These are phyloP conservation scores for Magallana ariakensis DNA, from an alignment of 1,140 invertebrate species.

Conservation along the genomic window DNA sequence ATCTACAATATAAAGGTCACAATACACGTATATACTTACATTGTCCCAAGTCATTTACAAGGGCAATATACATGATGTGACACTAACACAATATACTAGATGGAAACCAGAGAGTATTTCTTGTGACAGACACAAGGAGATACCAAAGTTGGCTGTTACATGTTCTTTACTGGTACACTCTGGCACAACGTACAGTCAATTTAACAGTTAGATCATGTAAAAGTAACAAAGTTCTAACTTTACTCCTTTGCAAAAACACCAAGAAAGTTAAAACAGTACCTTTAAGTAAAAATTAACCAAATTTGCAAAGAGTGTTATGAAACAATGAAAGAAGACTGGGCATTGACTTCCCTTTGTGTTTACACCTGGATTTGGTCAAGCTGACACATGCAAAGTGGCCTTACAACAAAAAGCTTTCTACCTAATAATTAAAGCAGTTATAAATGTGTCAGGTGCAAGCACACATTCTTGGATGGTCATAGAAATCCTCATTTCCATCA, in stretches of 20 bases:
- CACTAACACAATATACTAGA: no score
- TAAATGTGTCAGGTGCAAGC: slow-evolving; percentile 16
- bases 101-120: no score
- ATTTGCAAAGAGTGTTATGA: no score
- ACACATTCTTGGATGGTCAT: neutral
- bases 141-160: no score
- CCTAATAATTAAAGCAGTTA: slow-evolving; percentile 21
- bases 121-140: no score
- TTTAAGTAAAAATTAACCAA: no score
- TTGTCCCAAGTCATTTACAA: no score
- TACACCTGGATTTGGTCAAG: slow-evolving; percentile 15
- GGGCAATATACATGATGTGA: no score
- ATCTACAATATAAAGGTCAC: neutral
- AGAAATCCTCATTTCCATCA: slow-evolving; percentile 33
- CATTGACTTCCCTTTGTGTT: neutral
- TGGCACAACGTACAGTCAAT: neutral
- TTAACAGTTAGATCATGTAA: neutral
- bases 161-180: neutral
- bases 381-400: neutral
- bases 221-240: no score
- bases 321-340: neutral
- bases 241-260: no score
- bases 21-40: no score
- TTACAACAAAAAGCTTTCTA: slow-evolving; percentile 21
- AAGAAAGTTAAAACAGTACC: no score